Base-by-base conservation (phyloP, 2,797 vertebrate species). In the Chanos chanos region DNA sequence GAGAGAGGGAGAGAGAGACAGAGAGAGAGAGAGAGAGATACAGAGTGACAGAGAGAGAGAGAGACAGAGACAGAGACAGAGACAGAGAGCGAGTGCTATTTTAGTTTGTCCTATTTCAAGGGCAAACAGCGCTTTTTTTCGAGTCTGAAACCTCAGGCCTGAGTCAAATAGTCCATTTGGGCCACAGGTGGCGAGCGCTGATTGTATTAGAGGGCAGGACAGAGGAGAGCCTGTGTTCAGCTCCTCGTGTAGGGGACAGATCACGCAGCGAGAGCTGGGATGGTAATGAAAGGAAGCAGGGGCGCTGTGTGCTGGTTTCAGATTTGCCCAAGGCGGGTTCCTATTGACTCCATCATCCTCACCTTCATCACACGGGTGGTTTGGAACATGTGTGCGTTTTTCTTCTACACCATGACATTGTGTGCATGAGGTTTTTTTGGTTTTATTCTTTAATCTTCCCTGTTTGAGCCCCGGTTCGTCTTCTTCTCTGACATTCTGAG, bases 151-250 rank as follows among this genome's bases (percentile, higher is more conserved):
- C 64, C 64, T 65, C 52, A 53, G 65, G 68, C 58, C 39, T 24
- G 48, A 68, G 65, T 68, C 44, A 31, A 71, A 66, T 53, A 62
- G 64, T 52, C 63, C 64, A 66, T 66, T 56, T 31, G 54, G 39
- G 54, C 49, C 69, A 62, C 72, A 75, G 68, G 65, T 75, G 69
- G 62, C 49, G 52, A 37, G 37, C 47, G 53, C 61, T 66, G 44
- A 59, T 65, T 74, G 65, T 61, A 74, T 75, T 71, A 71, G 39
- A 62, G 45, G 41, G 31, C 43, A 43, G 27, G 33, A 44, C 60
- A 37, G 54, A 63, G 52, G 44, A 13, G 50, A 56, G 49, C 55
- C 50, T 24, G 28, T 54, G 64, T 54, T 34, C 39, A 47, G 41
- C 45, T 57, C 27, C 50, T 53, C 47, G 41, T 54, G 56, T 39